Evolutionary conservation across 2,888 invertebrate species (phyloP), one percentile per base, ranked within the genome.

Genomic region (Phaedon cochleariae): DNA sequence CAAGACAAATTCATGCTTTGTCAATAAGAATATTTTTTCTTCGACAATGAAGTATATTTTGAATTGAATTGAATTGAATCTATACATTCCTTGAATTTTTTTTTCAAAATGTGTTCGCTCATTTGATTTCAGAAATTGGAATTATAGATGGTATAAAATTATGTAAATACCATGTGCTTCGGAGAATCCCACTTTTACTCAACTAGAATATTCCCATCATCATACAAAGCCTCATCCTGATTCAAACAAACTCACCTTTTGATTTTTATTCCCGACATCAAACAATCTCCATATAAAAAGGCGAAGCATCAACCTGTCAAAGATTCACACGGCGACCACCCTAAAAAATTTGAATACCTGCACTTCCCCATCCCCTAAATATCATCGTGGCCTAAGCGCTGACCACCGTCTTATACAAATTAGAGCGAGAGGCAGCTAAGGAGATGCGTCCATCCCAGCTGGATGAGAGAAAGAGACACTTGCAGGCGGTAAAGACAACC

Each of bases 321-420:
- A 70, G 72, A 76, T 81, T 81, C 81, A 80, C 82, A 81, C 81
- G 81, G 73, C 68, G 73, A 72, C 75, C 77, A 76, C 79, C 78
- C 74, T 73, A 73, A 70, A 73, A 71, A 74, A 67, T 66, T 65
- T 10, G 69, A 71, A 67, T 62, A 68, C 65, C 67, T 46, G 45
- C 67, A 79, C 77, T 78, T 79, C 79, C 78, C 75, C 74, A 71
- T 78, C 76, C 70, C 74, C 69, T 66, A 55, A 65, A 63, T 34
- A 15, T 67, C 59, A 68, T 68, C 61, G 58, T 67, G 15, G 3
- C 15, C 15, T 34, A 34, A 10, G 15, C 9, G 37, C 59, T 59
- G 59, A 62, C 60, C 66, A 73, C 64, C 73, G 62, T 71, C 72
- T 74, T 72, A 65, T 55, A 48, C 51, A 62, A 53, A 67, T 41